Evolutionary conservation across 1,140 invertebrate species (phyloP).

Genomic region (Babylonia areolata): DNA sequence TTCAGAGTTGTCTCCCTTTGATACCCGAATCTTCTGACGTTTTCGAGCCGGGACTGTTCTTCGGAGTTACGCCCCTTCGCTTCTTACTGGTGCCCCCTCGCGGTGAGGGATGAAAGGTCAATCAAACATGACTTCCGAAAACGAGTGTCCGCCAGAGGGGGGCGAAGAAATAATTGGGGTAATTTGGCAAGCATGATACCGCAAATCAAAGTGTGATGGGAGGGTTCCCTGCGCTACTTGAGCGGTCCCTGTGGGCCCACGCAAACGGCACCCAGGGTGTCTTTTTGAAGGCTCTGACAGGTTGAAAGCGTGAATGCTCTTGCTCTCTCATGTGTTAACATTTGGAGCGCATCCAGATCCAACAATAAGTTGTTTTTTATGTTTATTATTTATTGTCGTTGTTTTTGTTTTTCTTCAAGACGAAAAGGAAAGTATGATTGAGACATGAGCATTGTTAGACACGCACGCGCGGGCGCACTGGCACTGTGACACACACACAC

Average conservation of each 20-base stretch:
- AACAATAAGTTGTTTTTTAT: neutral
- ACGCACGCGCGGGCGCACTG: neutral
- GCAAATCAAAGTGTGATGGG: constrained; percentile 12
- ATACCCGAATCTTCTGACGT: neutral
- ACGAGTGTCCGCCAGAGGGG: neutral
- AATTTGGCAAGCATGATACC: constrained; percentile 24
- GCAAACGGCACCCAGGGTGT: neutral
- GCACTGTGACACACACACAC: neutral
- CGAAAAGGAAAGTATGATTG: no score
- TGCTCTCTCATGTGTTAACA: neutral
- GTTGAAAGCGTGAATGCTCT: neutral
- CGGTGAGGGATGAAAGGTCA: constrained; percentile 10
- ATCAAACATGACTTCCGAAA: constrained; percentile 11
- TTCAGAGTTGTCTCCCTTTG: constrained; percentile 1
- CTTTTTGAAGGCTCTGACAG: neutral
- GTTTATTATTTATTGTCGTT: no score
- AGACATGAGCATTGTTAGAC: no score
- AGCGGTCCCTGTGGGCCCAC: neutral
- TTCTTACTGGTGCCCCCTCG: neutral
- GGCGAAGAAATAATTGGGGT: neutral
- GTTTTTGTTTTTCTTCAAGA: no score
- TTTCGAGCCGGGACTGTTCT: neutral
- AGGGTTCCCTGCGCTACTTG: neutral
- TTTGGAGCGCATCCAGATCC: neutral
- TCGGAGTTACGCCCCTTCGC: constrained; percentile 9